A percentile compares a stretch with the other conserved stretches of the same genome.
Evolutionary conservation across 2,888 invertebrate genomes (phyloP).

Genomic region (Yponomeuta sedellus): DNA sequence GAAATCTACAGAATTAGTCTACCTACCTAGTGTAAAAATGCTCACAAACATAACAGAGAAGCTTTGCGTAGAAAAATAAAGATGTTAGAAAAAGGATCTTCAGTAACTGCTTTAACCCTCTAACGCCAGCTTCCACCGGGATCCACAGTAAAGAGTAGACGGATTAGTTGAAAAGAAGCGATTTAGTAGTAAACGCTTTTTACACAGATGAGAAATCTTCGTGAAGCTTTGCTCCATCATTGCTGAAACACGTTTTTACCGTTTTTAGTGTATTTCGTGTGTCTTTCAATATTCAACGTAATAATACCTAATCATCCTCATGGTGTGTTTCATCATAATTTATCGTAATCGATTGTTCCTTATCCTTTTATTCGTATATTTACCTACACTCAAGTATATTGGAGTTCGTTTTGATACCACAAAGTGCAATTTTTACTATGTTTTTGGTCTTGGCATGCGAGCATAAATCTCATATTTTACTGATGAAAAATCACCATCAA

Average conservation of each 20-base stretch:
- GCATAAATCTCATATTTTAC: not conserved
- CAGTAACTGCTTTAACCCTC: slow-evolving; percentile 49
- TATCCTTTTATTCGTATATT: not conserved
- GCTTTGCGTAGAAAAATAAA: slow-evolving; percentile 57
- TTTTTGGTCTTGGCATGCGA: slow-evolving; percentile 16
- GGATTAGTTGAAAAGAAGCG: slow-evolving; percentile 49
- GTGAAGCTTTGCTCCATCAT: slow-evolving; percentile 46
- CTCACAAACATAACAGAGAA: slow-evolving; percentile 24
- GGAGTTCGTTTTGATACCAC: slow-evolving; percentile 1
- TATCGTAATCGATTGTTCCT: not conserved
- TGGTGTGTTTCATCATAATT: not conserved
- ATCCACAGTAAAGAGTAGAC: slow-evolving; percentile 44
- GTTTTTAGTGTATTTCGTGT: slow-evolving; percentile 20
- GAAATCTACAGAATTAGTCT: not conserved
- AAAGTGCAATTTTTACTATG: slow-evolving; percentile 8
- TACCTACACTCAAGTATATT: not conserved
- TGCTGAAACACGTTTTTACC: slow-evolving; percentile 31
- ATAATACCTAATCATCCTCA: not conserved
- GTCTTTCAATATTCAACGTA: slow-evolving; percentile 13
- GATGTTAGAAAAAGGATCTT: slow-evolving; percentile 43
- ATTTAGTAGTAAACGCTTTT: slow-evolving; percentile 44
- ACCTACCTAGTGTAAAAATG: not conserved
- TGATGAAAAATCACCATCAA: not conserved
- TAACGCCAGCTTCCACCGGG: slow-evolving; percentile 41
- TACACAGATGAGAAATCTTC: slow-evolving; percentile 38